These are phyloP conservation scores for Diorhabda carinulata DNA, from an alignment of 1,140 invertebrate species.

Conservation along the genomic window DNA sequence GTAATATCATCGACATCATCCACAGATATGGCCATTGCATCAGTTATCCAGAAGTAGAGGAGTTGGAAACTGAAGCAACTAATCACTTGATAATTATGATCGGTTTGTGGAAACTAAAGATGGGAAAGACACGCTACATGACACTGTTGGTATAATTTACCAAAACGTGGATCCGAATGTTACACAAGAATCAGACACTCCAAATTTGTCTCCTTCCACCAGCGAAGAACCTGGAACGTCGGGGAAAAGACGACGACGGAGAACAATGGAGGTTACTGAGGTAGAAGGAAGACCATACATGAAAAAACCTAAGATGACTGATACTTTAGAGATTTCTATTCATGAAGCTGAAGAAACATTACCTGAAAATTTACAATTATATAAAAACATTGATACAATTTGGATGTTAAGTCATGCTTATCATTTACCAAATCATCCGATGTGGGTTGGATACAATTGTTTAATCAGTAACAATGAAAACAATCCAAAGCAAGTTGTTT, in stretches of 20 bases:
- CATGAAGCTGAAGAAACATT: slow-evolving; percentile 21
- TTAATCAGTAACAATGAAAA: slow-evolving; percentile 26
- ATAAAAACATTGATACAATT: slow-evolving; percentile 23
- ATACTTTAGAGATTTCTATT: slow-evolving; percentile 21
- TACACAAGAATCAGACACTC: slow-evolving; percentile 39
- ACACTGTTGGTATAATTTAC: not conserved
- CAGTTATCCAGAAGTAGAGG: slow-evolving; percentile 38
- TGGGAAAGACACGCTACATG: not conserved
- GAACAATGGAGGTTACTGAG: slow-evolving; percentile 10
- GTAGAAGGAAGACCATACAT: slow-evolving; percentile 18
- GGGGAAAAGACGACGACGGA: not conserved
- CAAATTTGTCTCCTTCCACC: slow-evolving; percentile 6
- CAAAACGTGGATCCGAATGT: slow-evolving; percentile 44
- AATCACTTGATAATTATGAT: slow-evolving; percentile 49
- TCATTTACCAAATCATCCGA: slow-evolving; percentile 27
- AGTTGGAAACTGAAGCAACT: slow-evolving; percentile 42
- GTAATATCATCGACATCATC: slow-evolving; percentile 37
- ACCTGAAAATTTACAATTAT: slow-evolving; percentile 14
- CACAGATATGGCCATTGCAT: slow-evolving; percentile 33
- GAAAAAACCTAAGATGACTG: slow-evolving; percentile 22
- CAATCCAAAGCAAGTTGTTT: slow-evolving; percentile 29
- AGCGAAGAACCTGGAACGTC: slow-evolving; percentile 8
- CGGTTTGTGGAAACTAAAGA: slow-evolving; percentile 46
- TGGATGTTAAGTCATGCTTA: slow-evolving; percentile 30
- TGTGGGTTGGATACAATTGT: slow-evolving; percentile 37